phyloP scores from a whole-genome alignment of 2,113 vertebrate genomes.

The Numenius arquata region DNA sequence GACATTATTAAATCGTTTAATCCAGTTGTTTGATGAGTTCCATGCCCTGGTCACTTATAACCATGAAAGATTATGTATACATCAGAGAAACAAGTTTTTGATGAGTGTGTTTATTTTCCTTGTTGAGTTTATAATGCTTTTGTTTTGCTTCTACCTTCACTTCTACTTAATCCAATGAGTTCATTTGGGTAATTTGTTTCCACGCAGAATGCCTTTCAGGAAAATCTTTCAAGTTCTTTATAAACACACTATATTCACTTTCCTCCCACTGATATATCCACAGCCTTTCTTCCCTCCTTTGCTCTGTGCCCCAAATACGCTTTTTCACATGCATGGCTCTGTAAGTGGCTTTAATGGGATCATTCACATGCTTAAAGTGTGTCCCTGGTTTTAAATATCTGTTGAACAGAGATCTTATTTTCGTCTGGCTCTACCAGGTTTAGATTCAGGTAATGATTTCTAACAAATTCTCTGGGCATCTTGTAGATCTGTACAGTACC shows the following conservation, averaged over 20 bases:
- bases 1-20: conserved; percentile 20
- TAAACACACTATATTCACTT: neutral
- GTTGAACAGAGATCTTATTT: neutral
- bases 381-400: neutral
- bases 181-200: neutral
- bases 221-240: neutral
- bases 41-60: neutral
- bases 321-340: neutral
- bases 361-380: fast-evolving
- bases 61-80: neutral
- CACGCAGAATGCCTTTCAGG: neutral
- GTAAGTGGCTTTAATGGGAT: neutral
- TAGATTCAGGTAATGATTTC: neutral
- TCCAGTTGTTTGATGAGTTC: conserved; percentile 11
- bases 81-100: neutral
- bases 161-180: neutral
- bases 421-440: neutral
- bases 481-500: neutral
- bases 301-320: neutral
- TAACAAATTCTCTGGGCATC: neutral
- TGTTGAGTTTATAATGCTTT: neutral
- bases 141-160: neutral
- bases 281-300: neutral
- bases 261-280: fast-evolving
- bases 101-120: neutral